Base-by-base conservation (phyloP, 2,888 invertebrate genomes). In the Diplolepis rosae region DNA sequence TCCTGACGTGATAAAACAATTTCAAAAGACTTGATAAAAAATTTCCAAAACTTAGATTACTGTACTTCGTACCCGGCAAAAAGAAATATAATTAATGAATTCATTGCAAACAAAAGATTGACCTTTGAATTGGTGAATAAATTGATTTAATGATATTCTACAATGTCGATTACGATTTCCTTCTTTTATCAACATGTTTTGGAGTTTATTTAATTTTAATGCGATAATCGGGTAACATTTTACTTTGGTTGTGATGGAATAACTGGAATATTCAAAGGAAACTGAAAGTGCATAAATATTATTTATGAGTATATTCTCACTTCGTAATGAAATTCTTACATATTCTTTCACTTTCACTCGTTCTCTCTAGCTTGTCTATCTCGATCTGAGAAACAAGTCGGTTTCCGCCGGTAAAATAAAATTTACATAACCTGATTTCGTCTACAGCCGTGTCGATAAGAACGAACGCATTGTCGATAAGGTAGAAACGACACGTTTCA, bases 271-370 rank as follows among this genome's bases (percentile, higher is more conserved):
- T 4, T 4, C n/a, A n/a, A 30, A 50, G 52, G 30, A 50, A 51
- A 30, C 9, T n/a, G 35, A 11, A n/a, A 68, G 42, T 56, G 30
- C 5, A 32, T 13, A 18, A 51, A 54, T 27, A 30, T 39, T 1
- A 18, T 35, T 28, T 61, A 69, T 52, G 18, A 65, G 35, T 65
- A 35, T 68, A 56, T 45, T 56, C 18, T 56, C 18, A 42, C 30
- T 39, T 56, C 54, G 32, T 32, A 68, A 68, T 56, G 54, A 27
- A 28, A 39, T n/a, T n/a, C n/a, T n/a, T n/a, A 54, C 22, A 22
- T 18, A 18, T 5, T 56, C 68, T 68, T 68, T 68, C 68, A 56
- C 68, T 52, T 68, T 56, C 56, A 39, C 45, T n/a, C 28, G 18
- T 45, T 68, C 45, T 52, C 28, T 15, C 27, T 27, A 28, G 27